These are phyloP conservation scores for Philopotamus ludificatus DNA, from an alignment of 1,140 invertebrate species.

Conservation along the genomic window DNA sequence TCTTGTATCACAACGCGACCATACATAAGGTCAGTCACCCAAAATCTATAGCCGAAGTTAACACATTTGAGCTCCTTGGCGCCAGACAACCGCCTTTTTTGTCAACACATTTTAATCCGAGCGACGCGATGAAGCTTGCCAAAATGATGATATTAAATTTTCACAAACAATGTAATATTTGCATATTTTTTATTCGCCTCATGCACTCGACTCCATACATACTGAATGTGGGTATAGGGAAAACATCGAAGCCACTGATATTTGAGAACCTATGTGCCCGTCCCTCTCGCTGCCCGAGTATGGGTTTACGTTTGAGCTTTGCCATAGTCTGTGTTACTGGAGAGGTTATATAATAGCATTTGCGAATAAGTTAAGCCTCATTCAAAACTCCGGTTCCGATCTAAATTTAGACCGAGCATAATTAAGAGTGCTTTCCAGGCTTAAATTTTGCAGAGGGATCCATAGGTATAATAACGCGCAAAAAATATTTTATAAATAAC, in stretches of 20 bases:
- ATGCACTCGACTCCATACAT: background rate
- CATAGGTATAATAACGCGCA: too few species aligned
- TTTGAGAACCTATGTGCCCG: background rate
- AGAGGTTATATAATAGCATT: background rate
- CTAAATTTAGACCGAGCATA: background rate
- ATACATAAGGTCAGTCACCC: background rate
- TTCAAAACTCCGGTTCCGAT: background rate
- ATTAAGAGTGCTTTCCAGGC: background rate
- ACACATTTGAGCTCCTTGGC: slow-evolving; percentile 20
- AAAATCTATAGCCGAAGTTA: slow-evolving; percentile 6
- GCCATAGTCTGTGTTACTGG: background rate
- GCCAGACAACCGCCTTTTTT: slow-evolving; percentile 34
- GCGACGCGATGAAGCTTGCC: slow-evolving; percentile 16
- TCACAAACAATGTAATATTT: background rate
- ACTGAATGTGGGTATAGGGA: background rate
- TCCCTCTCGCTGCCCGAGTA: background rate
- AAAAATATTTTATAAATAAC: too few species aligned
- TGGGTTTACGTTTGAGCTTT: background rate
- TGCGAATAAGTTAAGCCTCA: background rate
- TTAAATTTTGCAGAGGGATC: too few species aligned
- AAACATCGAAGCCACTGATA: background rate
- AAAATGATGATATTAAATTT: slow-evolving; percentile 9
- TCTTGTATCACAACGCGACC: too few species aligned
- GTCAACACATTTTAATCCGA: slow-evolving; percentile 37
- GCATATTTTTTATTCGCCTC: background rate